phyloP scores from a whole-genome alignment of 2,888 invertebrate species.

The Parnassius glacialis region DNA sequence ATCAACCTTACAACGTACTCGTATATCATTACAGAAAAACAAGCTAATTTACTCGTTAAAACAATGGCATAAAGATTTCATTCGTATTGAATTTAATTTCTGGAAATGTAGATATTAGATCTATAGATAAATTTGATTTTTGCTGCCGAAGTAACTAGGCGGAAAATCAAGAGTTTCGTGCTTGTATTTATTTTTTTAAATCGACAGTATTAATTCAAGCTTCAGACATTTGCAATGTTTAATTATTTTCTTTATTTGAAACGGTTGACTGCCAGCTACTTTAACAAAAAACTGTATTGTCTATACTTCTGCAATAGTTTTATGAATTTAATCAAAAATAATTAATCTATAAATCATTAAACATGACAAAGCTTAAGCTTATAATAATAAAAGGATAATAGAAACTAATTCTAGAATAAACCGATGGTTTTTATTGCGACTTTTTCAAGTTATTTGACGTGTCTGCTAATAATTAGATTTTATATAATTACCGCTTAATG shows the following conservation, averaged over 20 bases:
- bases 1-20: conserved; percentile 17
- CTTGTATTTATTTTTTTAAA: neutral
- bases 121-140: conserved; percentile 18
- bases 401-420: conserved; percentile 43
- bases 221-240: conserved; percentile 1
- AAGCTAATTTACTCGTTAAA: conserved; percentile 10
- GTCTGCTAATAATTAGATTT: neutral
- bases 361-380: conserved; percentile 11
- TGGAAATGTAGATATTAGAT: conserved; percentile 12
- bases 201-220: neutral
- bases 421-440: conserved; percentile 38
- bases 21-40: conserved; percentile 6
- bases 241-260: conserved; percentile 9
- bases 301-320: conserved; percentile 9
- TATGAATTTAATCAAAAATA: neutral
- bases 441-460: conserved; percentile 22
- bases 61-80: neutral
- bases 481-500: conserved; percentile 2
- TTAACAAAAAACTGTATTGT: neutral
- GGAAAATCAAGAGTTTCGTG: conserved; percentile 24
- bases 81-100: neutral
- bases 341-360: no score
- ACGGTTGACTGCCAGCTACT: conserved; percentile 12
- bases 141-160: conserved; percentile 23
- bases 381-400: conserved; percentile 33